Base-by-base conservation (phyloP, 2,888 invertebrate genomes). In the Choreutis nemorana region DNA sequence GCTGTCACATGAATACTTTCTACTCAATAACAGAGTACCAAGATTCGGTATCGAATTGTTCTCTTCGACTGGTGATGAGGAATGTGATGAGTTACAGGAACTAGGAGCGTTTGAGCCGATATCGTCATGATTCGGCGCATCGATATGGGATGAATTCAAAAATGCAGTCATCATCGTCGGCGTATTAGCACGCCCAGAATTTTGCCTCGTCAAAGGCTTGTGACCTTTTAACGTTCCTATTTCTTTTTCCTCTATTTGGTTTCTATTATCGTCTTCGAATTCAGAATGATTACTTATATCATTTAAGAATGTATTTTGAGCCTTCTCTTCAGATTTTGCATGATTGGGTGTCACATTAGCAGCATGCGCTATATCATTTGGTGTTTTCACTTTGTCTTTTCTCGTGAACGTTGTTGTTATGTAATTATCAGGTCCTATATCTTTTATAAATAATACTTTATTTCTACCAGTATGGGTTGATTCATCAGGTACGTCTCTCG, bases 381-480 rank as follows among this genome's bases (percentile, higher is more conserved):
- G 49, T 11, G 56, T 50, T 37, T 48, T 48, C 11, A 54, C 50
- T 39, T 67, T 73, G 30, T 72, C 70, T 45, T 66, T 54, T 65
- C 85, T 63, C 44, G 81, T 71, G 66, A 79, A 77, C 26, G 83
- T 82, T 25, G 87, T 87, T 36, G 86, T 87, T 29, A 88, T 86
- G 54, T 88, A 88, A 63, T 87, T 88, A 62, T 88, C 87, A 28
- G 86, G 84, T 25, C 87, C 87, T 43, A 87, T 87, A 55, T 86
- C 84, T 50, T 83, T 84, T 45, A 84, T 83, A 42, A 83, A 77
- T 47, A 84, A 54, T 31, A 84, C 75, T 56, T 82, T 83, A 56
- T 77, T 80, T 44, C 81, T 82, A 60, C 77, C 66, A 44, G 57
- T 55, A 44, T 59, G 55, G 44, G 67, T 60, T 35, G 65, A 60